Conservation (phyloP, 2,113 vertebrate species). For the Eclectus roratus region DNA sequence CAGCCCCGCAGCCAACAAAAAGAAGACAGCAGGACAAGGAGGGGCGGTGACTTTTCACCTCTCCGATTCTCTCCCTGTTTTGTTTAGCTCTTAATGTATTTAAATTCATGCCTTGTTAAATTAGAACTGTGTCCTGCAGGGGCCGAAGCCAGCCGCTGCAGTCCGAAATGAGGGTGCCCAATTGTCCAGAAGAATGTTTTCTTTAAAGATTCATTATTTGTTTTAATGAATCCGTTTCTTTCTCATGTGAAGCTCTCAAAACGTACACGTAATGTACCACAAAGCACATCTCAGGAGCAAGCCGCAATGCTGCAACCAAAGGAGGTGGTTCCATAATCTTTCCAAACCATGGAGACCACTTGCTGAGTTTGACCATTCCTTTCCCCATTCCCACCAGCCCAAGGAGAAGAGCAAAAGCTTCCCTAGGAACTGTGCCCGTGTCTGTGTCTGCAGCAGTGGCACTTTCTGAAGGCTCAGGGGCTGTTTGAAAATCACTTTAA, state of each 20-base stretch:
- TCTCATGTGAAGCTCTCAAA: background rate
- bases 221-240: background rate
- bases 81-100: slow-evolving; percentile 63
- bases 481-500: rapidly evolving
- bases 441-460: background rate
- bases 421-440: background rate
- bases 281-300: background rate
- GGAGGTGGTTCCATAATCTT: background rate
- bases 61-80: slow-evolving; percentile 33
- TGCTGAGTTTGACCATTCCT: background rate
- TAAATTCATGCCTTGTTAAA: slow-evolving; percentile 64
- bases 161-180: background rate
- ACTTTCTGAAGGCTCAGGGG: background rate
- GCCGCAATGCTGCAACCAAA: background rate
- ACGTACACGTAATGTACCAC: rapidly evolving
- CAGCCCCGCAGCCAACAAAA: slow-evolving; percentile 62
- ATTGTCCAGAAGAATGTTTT: background rate
- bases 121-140: slow-evolving; percentile 7
- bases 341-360: background rate
- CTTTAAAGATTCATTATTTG: background rate
- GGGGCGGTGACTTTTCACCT: slow-evolving; percentile 62
- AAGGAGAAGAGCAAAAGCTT: background rate
- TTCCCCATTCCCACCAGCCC: background rate
- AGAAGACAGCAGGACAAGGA: slow-evolving; percentile 66
- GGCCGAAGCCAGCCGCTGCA: background rate